Base-by-base conservation (phyloP, 2,113 vertebrate species). In the Symphodus melops region DNA sequence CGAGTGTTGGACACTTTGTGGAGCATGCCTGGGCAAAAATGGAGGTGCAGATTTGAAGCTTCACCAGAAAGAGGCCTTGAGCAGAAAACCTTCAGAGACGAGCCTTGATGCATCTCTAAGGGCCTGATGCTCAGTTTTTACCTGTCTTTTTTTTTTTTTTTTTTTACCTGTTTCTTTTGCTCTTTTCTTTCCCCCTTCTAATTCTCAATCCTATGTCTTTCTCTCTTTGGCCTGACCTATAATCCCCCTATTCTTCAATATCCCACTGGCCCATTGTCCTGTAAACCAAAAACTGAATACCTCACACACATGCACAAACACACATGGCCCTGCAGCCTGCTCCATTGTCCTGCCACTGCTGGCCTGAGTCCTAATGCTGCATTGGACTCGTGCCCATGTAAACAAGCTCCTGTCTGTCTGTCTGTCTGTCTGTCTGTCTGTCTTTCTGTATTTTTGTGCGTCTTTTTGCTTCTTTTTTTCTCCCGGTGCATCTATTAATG, bases 291-390 rank as follows among this genome's bases (percentile, higher is more conserved):
- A 55, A 81, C 57, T 79, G 75, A 83, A 79, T 42, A 66, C 77
- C 66, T 59, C 71, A 65, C 66, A 75, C 61, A 56, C 51, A 60
- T n/a, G 37, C 41, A 52, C 67, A 77, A 57, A 78, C 46, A 54
- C 39, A 52, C 51, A 63, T 48, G 25, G 58, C 52, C 70, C 72
- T 81, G 67, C 78, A 85, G 76, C 72, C 79, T 63, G 72, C 62
- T 56, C 79, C 59, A 82, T 89, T 92, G 88, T 91, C 79, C 87
- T 79, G 61, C 57, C 72, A 12, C 77, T 65, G 63, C 70, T 79
- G 82, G 77, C 77, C 79, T 75, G 12, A 49, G 68, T 82, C 82
- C 16, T 82, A 81, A 86, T 79, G 75, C 85, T 39, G 77, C 62
- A 36, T 72, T 88, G 81, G 87, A 77, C 49, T 16, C 51, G 39